Base-by-base conservation (phyloP, 2,888 invertebrate species). In the Acleris cristana region DNA sequence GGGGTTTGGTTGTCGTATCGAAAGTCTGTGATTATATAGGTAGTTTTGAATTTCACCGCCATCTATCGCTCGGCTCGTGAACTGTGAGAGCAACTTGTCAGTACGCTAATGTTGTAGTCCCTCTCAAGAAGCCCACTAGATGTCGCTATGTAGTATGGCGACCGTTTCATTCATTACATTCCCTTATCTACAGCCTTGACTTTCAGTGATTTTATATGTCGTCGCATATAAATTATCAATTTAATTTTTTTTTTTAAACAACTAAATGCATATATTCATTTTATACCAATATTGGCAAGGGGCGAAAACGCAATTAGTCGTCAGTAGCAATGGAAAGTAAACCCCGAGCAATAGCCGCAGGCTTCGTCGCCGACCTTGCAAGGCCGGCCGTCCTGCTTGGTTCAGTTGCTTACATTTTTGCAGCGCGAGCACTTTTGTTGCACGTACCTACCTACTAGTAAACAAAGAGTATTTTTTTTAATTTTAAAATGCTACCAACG, bases 301-400 rank as follows among this genome's bases (percentile, higher is more conserved):
- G 45, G 45, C 45, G 45, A 16, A 45, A n/a, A n/a, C n/a, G 7
- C 14, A 16, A 45, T 16, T 64, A 6, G 51, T 44, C 6, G 56
- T 52, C 34, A 60, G 55, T 49, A 51, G 52, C 45, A 58, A 67
- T 63, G 62, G 62, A 67, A 67, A 67, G 69, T 65, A 69, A 64
- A 64, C 55, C 18, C 56, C 40, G 45, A 44, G 52, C 61, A 21
- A 45, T 26, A 58, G 45, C 57, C 52, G 61, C 52, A n/a, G 34
- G 62, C 62, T n/a, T 34, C 61, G 66, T 52, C 66, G 65, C 51
- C 73, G 79, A 80, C 84, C 83, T 85, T 84, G 81, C 83, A 83
- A 86, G 85, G 85, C 76, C 79, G 85, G 85, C 76, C 79, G 78
- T 72, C 76, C 72, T 73, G 74, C 68, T 72, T 59, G 65, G 67